Conservation (phyloP, 2,113 vertebrate genomes). For the Laterallus jamaicensis region DNA sequence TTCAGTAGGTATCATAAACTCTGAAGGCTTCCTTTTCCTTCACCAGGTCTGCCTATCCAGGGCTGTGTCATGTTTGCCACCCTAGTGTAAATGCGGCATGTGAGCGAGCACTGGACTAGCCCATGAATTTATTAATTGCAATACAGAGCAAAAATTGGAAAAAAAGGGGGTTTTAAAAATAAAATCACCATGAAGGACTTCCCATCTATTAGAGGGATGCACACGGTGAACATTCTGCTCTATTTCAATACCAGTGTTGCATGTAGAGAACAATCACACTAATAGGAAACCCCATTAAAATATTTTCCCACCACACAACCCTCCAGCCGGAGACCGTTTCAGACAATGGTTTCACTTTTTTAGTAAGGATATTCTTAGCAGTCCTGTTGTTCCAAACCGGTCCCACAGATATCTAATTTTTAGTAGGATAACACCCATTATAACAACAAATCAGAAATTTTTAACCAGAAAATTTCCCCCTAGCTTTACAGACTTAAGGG, state of each 20-base stretch:
- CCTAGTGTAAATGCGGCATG: neutral
- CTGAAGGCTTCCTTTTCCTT: neutral
- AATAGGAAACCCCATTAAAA: constrained; percentile 69
- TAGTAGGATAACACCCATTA: constrained; percentile 48
- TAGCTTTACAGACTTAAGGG: constrained; percentile 33
- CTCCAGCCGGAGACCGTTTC: constrained; percentile 60
- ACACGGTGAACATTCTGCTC: constrained; percentile 48
- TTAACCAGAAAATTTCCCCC: constrained; percentile 67
- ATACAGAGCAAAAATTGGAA: neutral
- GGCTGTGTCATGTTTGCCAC: neutral
- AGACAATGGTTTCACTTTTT: constrained; percentile 68
- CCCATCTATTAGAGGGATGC: neutral
- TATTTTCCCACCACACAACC: constrained; percentile 73
- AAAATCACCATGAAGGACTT: constrained; percentile 55
- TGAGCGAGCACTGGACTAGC: neutral
- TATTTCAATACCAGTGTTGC: constrained; percentile 49
- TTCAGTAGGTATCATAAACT: neutral
- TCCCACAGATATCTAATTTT: constrained; percentile 74
- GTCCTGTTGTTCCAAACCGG: constrained; percentile 55
- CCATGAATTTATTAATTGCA: neutral
- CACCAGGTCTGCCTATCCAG: neutral
- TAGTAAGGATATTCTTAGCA: constrained; percentile 64
- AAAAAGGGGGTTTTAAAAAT: neutral
- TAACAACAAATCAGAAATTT: constrained; percentile 44
- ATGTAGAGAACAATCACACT: constrained; percentile 46